Base-by-base conservation (phyloP, 2,113 vertebrate genomes). In the Corythoichthys intestinalis region DNA sequence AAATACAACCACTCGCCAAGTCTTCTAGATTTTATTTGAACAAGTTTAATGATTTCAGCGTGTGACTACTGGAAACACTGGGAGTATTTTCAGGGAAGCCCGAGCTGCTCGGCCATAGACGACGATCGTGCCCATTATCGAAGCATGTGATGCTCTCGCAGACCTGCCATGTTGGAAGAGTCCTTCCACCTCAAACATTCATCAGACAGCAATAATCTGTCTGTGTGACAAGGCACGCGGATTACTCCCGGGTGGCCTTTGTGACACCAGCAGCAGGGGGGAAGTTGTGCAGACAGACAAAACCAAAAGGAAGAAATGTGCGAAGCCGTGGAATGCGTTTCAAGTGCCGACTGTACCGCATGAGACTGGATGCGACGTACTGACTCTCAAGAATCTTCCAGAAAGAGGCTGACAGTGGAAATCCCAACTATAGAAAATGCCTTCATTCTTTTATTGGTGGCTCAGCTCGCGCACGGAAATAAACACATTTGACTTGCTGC, bases 21-120 rank as follows among this genome's bases (percentile, higher is more conserved):
- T 69, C 86, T 82, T 85, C 78, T 71, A 79, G 87, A 87, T 81
- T 90, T 91, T 75, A 91, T 86, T 87, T 65, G 75, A 85, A 82
- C 83, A 84, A 74, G 82, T 82, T 82, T 91, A 92, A 93, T 90
- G 82, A 83, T 80, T 91, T 90, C 90, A 93, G 67, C 87, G 86
- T 92, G 91, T 70, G 82, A 91, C 91, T 91, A 86, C 87, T 90
- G 89, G 86, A 88, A 89, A 88, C 86, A 89, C 67, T 76, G 77
- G 74, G 66, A 65, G 72, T 63, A 76, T 73, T 83, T 88, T 75
- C 70, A 80, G 76, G 76, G 64, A 70, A 53, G 70, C 47, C 69
- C 63, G 15, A 73, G 72, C 63, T 80, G 70, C 75, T 67, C 13
- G 66, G 48, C 71, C 70, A 72, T 64, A 47, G 47, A 62, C 46